A percentile compares a stretch with the other conserved stretches of the same genome.
These are phyloP conservation scores for Polypterus senegalus DNA, from an alignment of 2,113 vertebrate species.

Conservation along the genomic window DNA sequence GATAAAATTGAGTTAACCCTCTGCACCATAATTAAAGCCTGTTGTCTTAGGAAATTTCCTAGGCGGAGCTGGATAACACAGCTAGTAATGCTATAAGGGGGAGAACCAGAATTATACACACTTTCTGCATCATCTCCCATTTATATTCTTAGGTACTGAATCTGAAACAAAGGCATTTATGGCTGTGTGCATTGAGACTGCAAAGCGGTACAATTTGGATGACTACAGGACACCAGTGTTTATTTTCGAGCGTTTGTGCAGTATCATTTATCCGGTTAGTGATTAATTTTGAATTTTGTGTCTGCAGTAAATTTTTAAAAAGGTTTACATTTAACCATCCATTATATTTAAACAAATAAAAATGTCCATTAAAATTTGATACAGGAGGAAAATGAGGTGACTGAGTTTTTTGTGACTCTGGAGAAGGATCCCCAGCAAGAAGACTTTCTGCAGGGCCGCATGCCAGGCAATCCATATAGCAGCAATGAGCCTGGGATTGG, in stretches of 20 bases:
- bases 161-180: constrained; percentile 97
- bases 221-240: constrained; percentile 97
- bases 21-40: too few relatives aligned
- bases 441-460: constrained; percentile 93
- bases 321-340: too few relatives aligned
- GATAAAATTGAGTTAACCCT: too few relatives aligned
- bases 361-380: too few relatives aligned
- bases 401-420: constrained; percentile 93
- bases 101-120: not conserved
- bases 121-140: too few relatives aligned
- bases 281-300: not conserved
- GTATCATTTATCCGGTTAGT: constrained; percentile 95
- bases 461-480: constrained; percentile 97
- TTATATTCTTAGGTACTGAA: constrained; percentile 67
- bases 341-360: too few relatives aligned
- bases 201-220: constrained; percentile 88
- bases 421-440: constrained; percentile 98
- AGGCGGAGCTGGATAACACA: too few relatives aligned
- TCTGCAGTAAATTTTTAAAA: too few relatives aligned
- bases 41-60: too few relatives aligned
- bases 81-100: too few relatives aligned
- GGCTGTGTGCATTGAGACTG: constrained; percentile 96
- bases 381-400: constrained; percentile 96
- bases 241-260: constrained; percentile 95
- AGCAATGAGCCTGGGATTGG: constrained; percentile 92